phyloP scores from a whole-genome alignment of 2,888 invertebrate genomes.

The Drosophila differens region DNA sequence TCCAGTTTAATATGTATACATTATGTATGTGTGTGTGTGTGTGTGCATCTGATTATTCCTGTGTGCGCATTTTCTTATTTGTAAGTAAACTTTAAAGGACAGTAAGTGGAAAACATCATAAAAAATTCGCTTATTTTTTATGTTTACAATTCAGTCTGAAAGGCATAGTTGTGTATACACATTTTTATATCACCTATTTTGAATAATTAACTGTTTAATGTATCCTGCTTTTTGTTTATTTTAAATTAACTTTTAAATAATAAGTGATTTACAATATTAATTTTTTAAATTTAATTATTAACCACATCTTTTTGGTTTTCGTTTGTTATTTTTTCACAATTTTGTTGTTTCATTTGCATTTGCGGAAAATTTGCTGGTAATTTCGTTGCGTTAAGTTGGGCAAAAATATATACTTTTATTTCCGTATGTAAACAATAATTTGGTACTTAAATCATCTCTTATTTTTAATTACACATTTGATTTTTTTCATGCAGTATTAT shows the following conservation, averaged over 20 bases:
- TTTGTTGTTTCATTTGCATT: slow-evolving; percentile 54
- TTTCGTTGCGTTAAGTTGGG: slow-evolving; percentile 78
- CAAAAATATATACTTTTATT: slow-evolving; percentile 69
- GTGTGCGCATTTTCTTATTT: slow-evolving; percentile 69
- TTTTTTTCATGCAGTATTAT: slow-evolving; percentile 72
- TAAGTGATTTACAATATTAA: slow-evolving; percentile 64
- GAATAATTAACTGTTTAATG: slow-evolving; percentile 73
- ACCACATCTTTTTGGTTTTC: slow-evolving; percentile 57
- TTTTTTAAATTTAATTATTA: slow-evolving; percentile 58
- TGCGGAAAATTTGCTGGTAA: slow-evolving; percentile 73
- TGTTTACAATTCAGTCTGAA: slow-evolving; percentile 81
- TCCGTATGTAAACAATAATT: slow-evolving; percentile 74
- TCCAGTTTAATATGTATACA: slow-evolving; percentile 44
- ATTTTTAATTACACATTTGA: slow-evolving; percentile 74
- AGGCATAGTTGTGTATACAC: slow-evolving; percentile 81
- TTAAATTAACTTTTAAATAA: slow-evolving; percentile 60
- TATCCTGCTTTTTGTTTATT: slow-evolving; percentile 59
- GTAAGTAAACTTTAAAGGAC: slow-evolving; percentile 70
- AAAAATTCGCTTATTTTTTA: slow-evolving; percentile 74
- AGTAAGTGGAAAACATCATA: slow-evolving; percentile 77
- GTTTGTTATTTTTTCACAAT: slow-evolving; percentile 43
- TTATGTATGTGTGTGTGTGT: slow-evolving; percentile 42
- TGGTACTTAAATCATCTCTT: slow-evolving; percentile 74
- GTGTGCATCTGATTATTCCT: slow-evolving; percentile 60
- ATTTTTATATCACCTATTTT: slow-evolving; percentile 79